phyloP scores from a whole-genome alignment of 2,888 invertebrate genomes.

The Lithophane semibrunnea region DNA sequence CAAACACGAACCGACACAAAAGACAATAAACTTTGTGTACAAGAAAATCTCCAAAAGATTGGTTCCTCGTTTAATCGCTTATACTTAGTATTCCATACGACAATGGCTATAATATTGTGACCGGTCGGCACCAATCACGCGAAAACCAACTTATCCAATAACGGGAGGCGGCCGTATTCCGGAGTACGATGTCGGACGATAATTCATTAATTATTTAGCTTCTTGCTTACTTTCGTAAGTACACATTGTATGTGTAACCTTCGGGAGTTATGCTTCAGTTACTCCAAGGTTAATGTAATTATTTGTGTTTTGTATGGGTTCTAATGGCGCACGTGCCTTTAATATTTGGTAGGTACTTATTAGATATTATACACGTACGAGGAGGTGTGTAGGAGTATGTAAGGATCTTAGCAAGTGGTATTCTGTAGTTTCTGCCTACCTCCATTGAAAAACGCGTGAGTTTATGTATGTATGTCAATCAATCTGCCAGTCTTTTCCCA shows the following conservation, averaged over 20 bases:
- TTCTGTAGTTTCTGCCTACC: neutral
- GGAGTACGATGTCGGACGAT: slow-evolving; percentile 36
- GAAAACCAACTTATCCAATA: slow-evolving; percentile 87
- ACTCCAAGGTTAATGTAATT: slow-evolving; percentile 31
- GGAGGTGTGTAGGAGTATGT: neutral
- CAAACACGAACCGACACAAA: slow-evolving; percentile 38
- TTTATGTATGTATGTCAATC: neutral
- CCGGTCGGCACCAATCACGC: slow-evolving; percentile 85
- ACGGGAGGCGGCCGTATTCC: slow-evolving; percentile 74
- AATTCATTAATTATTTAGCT: slow-evolving; percentile 32
- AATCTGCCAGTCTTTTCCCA: too few species aligned
- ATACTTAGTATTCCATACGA: slow-evolving; percentile 83
- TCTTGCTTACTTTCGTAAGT: slow-evolving; percentile 27
- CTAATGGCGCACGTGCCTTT: slow-evolving; percentile 6
- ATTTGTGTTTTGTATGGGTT: slow-evolving; percentile 43
- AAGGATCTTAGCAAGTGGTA: too few species aligned
- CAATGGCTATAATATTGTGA: slow-evolving; percentile 84
- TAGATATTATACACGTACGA: neutral
- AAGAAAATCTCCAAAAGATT: slow-evolving; percentile 64
- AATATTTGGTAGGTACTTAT: slow-evolving; percentile 7
- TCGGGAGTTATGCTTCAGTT: slow-evolving; percentile 20
- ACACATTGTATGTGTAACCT: slow-evolving; percentile 18
- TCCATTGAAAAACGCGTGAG: neutral
- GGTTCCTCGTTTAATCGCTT: slow-evolving; percentile 59
- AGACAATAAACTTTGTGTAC: slow-evolving; percentile 60